These are phyloP conservation scores for Tapera naevia DNA, from an alignment of 2,797 vertebrate genomes.

Conservation along the genomic window DNA sequence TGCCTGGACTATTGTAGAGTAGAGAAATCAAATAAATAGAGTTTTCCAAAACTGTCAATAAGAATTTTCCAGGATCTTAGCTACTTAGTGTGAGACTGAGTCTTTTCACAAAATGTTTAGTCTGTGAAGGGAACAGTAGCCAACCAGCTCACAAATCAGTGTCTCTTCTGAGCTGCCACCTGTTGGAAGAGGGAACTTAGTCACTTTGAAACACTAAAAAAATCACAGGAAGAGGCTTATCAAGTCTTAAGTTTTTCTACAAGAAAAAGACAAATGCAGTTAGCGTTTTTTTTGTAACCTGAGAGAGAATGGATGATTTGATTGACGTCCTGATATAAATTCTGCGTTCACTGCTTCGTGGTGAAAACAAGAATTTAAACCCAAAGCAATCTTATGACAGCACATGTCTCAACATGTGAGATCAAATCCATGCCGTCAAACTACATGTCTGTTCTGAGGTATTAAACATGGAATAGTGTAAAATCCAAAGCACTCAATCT, in stretches of 20 bases:
- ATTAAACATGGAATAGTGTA: not conserved
- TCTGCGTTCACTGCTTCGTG: conserved; percentile 1
- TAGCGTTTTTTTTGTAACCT: conserved; percentile 14
- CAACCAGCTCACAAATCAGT: not conserved
- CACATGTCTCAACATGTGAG: not conserved
- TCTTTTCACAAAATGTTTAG: not conserved
- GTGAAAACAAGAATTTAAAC: conserved; percentile 30
- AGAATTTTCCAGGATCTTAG: not conserved
- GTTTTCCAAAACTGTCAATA: not conserved
- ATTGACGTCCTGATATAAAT: conserved; percentile 16
- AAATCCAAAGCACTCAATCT: not conserved
- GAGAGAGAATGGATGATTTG: not conserved
- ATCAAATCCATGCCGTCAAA: conserved; percentile 10
- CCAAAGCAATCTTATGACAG: not conserved
- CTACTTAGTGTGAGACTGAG: not conserved
- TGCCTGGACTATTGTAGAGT: not conserved
- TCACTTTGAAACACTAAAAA: not conserved
- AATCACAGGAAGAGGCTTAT: not conserved
- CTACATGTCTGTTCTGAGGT: not conserved
- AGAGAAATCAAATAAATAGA: not conserved
- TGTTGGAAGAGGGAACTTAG: not conserved
- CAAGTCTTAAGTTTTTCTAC: not conserved
- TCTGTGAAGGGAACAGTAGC: not conserved
- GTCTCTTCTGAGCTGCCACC: not conserved
- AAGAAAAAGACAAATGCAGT: not conserved